A percentile compares a stretch with the other conserved stretches of the same genome.
Conservation (phyloP, 2,113 vertebrate genomes). For the Typhlomys cinereus region DNA sequence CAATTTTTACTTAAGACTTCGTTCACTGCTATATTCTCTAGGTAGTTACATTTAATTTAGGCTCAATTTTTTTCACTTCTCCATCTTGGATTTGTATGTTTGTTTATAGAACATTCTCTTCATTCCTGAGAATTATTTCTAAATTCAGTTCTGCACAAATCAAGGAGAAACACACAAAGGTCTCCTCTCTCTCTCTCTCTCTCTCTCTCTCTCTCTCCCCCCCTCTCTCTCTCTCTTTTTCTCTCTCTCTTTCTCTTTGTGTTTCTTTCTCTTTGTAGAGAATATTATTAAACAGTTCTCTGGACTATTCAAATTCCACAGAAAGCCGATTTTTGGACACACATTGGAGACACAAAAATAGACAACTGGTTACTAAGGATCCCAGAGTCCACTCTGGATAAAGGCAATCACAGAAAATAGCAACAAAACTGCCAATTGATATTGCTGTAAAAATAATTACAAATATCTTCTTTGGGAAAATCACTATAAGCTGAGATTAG, state of each 20-base stretch:
- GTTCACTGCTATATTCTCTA: background rate
- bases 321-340: background rate
- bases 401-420: background rate
- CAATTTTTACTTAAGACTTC: background rate
- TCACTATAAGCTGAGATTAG: slow-evolving; percentile 37
- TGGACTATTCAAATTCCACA: background rate
- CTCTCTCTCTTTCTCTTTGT: too few species aligned
- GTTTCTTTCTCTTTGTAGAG: background rate
- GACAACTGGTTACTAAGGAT: background rate
- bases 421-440: background rate
- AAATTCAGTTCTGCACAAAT: background rate
- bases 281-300: background rate
- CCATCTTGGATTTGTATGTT: background rate
- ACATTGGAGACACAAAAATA: background rate
- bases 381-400: background rate
- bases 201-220: background rate
- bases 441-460: background rate
- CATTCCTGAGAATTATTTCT: background rate
- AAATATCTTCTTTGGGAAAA: background rate
- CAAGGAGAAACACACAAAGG: background rate
- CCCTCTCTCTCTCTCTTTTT: too few species aligned
- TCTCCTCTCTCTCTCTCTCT: too few species aligned
- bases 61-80: background rate
- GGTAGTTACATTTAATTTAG: background rate
- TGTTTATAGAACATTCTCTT: slow-evolving; percentile 13